phyloP scores from a whole-genome alignment of 2,888 invertebrate genomes.

The Athetis lepigone region DNA sequence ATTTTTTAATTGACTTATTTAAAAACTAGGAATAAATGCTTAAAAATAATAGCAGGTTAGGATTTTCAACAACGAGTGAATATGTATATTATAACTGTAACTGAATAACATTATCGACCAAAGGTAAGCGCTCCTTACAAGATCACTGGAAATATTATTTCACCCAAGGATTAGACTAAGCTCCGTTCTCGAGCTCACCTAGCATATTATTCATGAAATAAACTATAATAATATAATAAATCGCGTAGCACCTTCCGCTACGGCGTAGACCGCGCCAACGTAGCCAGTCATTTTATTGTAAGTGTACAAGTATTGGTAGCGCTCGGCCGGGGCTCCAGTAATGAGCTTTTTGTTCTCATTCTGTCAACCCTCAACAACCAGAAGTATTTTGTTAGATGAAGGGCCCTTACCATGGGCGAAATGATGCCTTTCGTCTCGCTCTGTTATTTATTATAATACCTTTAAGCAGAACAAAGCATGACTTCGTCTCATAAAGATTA shows the following conservation, averaged over 20 bases:
- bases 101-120: not conserved
- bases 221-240: slow-evolving; percentile 45
- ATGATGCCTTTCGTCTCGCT: slow-evolving; percentile 51
- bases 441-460: slow-evolving; percentile 50
- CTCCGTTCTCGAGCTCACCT: slow-evolving; percentile 10
- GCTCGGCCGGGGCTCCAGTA: slow-evolving; percentile 37
- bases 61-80: too few relatives aligned
- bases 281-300: slow-evolving; percentile 51
- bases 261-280: slow-evolving; percentile 32
- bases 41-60: too few relatives aligned
- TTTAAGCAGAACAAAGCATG: slow-evolving; percentile 30
- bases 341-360: slow-evolving; percentile 60
- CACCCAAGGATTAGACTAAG: slow-evolving; percentile 1
- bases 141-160: slow-evolving; percentile 12
- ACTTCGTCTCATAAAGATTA: slow-evolving; percentile 27
- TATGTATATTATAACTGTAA: not conserved
- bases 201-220: slow-evolving; percentile 26
- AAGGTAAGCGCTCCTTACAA: not conserved
- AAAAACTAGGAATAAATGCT: too few relatives aligned
- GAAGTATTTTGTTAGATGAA: slow-evolving; percentile 58
- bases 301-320: slow-evolving; percentile 52
- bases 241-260: slow-evolving; percentile 44
- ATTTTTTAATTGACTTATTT: too few relatives aligned
- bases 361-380: slow-evolving; percentile 58
- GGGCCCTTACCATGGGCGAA: slow-evolving; percentile 54